phyloP scores from a whole-genome alignment of 2,797 vertebrate species.

The Glyptemys insculpta region DNA sequence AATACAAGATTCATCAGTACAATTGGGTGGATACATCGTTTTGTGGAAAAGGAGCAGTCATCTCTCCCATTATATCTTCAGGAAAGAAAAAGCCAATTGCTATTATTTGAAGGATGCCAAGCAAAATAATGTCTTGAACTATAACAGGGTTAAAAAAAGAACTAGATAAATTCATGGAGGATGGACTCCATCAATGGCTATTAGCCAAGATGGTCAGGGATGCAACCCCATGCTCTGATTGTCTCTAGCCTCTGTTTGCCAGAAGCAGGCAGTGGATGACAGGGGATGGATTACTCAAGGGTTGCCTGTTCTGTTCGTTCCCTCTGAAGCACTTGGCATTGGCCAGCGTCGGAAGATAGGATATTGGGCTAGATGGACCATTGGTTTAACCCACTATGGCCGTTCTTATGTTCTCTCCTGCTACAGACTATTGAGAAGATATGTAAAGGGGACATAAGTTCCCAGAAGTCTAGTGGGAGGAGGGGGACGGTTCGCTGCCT shows the following conservation, averaged over 20 bases:
- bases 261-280: neutral
- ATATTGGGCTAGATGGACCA: neutral
- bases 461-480: neutral
- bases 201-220: neutral
- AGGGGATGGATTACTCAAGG: neutral
- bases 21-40: accelerated
- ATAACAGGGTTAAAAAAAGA: neutral
- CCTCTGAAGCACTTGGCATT: neutral
- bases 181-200: neutral
- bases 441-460: neutral
- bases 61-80: neutral
- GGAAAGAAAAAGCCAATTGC: neutral
- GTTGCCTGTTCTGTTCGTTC: neutral
- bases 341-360: neutral
- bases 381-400: neutral
- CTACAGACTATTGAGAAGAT: neutral
- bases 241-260: neutral
- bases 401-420: neutral
- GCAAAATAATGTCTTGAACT: neutral
- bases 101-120: neutral
- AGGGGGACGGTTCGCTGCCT: neutral
- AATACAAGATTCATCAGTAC: neutral
- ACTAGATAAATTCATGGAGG: neutral
- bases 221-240: neutral
- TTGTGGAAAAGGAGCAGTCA: neutral